Base-by-base conservation (phyloP, 1,140 invertebrate genomes). In the Riptortus pedestris region DNA sequence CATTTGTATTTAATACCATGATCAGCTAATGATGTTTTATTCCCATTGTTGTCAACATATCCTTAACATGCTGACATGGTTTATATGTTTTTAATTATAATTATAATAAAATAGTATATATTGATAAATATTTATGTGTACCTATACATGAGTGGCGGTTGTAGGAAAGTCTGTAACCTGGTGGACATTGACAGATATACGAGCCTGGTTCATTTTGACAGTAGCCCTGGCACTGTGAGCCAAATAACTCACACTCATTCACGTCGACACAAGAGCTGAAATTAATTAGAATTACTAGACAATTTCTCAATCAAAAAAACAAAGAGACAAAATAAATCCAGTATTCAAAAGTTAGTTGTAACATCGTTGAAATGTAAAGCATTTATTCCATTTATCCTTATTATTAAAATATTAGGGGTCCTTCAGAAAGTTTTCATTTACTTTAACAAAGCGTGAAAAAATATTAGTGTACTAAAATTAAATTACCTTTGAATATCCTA, bases 161-260 rank as follows among this genome's bases (percentile, higher is more conserved):
- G 16, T 20, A 47, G 0, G n/a, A n/a, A 18, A 47, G 18, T 22
- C 77, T 80, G 73, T 94, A 97, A 0, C 93, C 93, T 2, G 81
- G 74, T 0, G 93, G 93, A 76, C 94, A 97, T 12, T 79, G 76
- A 74, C 94, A 98, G 48, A 78, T 77, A 73, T 90, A 98, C 45
- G 87, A 90, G 3, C 95, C 95, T 0, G 85, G 84, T 1, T 84
- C 83, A 72, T 98, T 98, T 7, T 88, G 79, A 73, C 93, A 96
- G n/a, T 82, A 78, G 0, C 93, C 92, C 63, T 88, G 80, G 71
- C 92, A 95, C 22, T 22, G 18, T 1, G 92, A 72, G 59, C 83
- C 78, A 3, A 81, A 79, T 67, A 83, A 83, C 60, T 80, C 78
- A 72, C 93, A 97, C 73, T 97, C 93, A 73, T 97, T 85, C 29